These are phyloP conservation scores for Zygothrica quintamaculata DNA, from an alignment of 2,888 invertebrate species.

Conservation along the genomic window DNA sequence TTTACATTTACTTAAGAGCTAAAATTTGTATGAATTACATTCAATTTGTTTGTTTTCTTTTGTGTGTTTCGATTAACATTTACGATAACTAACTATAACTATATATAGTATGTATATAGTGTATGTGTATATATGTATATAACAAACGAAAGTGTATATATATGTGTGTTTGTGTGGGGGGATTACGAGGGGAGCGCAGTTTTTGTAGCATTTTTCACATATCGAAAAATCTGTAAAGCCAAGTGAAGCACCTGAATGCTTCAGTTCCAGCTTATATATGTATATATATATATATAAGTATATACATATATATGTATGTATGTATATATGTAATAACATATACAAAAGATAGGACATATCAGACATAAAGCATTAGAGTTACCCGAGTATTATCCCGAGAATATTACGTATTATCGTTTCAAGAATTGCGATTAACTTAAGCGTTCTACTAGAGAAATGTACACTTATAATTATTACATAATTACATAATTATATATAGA, in stretches of 20 bases:
- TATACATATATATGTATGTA: slow-evolving; percentile 11
- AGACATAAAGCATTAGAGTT: slow-evolving; percentile 4
- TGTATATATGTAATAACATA: background rate
- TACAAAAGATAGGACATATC: background rate
- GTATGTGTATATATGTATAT: too few species aligned
- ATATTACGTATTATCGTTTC: slow-evolving; percentile 56
- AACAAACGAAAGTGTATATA: too few species aligned
- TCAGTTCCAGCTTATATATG: slow-evolving; percentile 1
- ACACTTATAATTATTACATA: slow-evolving; percentile 38
- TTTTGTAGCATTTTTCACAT: slow-evolving; percentile 43
- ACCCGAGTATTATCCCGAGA: slow-evolving; percentile 34
- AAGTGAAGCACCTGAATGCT: slow-evolving; percentile 1
- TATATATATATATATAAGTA: slow-evolving; percentile 9
- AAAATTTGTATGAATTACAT: slow-evolving; percentile 69
- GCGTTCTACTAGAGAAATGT: slow-evolving; percentile 53
- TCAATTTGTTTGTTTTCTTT: slow-evolving; percentile 50
- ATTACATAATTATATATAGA: background rate
- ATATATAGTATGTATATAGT: background rate
- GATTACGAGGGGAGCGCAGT: slow-evolving; percentile 34
- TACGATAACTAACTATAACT: slow-evolving; percentile 40
- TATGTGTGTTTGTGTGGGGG: too few species aligned
- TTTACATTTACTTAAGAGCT: slow-evolving; percentile 67
- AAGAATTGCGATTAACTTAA: slow-evolving; percentile 25
- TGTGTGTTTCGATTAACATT: slow-evolving; percentile 44
- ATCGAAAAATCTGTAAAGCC: slow-evolving; percentile 42